phyloP scores from a whole-genome alignment of 1,140 invertebrate genomes.

The Microplitis demolitor region DNA sequence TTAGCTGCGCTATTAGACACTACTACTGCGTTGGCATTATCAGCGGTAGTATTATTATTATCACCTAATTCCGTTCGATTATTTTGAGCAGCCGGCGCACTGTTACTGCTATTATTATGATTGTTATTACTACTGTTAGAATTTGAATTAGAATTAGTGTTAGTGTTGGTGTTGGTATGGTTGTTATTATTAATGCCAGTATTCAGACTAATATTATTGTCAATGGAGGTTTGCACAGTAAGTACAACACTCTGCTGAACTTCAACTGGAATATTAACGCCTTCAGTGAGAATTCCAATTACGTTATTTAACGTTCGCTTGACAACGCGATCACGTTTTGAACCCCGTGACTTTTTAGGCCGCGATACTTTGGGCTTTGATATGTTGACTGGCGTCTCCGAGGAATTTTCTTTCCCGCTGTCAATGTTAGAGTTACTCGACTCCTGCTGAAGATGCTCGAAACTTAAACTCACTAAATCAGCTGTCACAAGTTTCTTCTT shows the following conservation, averaged over 20 bases:
- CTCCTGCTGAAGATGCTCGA: conserved; percentile 52
- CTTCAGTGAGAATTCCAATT: conserved; percentile 58
- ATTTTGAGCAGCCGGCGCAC: conserved; percentile 28
- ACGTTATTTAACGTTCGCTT: conserved; percentile 52
- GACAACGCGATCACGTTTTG: conserved; percentile 44
- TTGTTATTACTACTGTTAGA: neutral
- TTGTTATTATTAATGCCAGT: conserved; percentile 8
- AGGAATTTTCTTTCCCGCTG: conserved; percentile 58
- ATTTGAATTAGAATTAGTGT: neutral
- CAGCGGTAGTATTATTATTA: conserved; percentile 13
- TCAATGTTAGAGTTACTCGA: conserved; percentile 56
- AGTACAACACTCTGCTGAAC: conserved; percentile 52
- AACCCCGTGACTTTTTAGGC: conserved; percentile 51
- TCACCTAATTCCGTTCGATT: conserved; percentile 20
- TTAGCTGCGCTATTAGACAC: neutral
- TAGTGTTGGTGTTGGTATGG: neutral
- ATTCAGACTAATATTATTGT: conserved; percentile 22
- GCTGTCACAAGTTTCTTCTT: conserved; percentile 20
- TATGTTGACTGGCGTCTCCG: conserved; percentile 45
- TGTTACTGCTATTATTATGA: too few relatives aligned
- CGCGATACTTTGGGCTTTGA: conserved; percentile 48
- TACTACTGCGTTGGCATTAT: neutral
- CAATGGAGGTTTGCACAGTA: conserved; percentile 48
- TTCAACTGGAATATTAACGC: conserved; percentile 54
- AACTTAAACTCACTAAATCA: conserved; percentile 38